Percentiles rank a stretch among this genome's conserved stretches.
Conservation (phyloP, 1,140 invertebrate genomes). For the Halotydeus destructor region DNA sequence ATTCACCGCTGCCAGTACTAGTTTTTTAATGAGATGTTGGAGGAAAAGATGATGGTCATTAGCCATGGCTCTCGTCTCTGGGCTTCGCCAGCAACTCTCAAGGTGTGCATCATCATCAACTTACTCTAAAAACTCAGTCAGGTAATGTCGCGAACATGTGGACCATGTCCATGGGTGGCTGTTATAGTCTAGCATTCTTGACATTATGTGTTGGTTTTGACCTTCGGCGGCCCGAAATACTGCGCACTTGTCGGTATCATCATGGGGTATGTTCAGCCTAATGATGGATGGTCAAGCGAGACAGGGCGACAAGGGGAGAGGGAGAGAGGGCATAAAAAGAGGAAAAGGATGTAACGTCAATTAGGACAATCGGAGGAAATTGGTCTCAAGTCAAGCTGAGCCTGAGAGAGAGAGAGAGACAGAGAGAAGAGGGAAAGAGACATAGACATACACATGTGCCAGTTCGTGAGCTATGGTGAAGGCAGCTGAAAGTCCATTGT, state of each 20-base stretch:
- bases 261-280: slow-evolving; percentile 72
- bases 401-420: no score
- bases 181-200: slow-evolving; percentile 52
- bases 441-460: slow-evolving; percentile 63
- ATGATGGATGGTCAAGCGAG: background rate
- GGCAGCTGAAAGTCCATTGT: slow-evolving; percentile 67
- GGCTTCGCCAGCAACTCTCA: slow-evolving; percentile 6
- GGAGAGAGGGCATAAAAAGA: slow-evolving; percentile 17
- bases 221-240: slow-evolving; percentile 26
- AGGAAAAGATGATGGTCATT: no score
- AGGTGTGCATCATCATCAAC: slow-evolving; percentile 26
- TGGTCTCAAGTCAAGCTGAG: background rate
- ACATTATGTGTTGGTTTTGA: slow-evolving; percentile 40
- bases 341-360: background rate
- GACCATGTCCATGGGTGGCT: slow-evolving; percentile 80
- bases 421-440: no score
- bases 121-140: slow-evolving; percentile 74
- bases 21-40: slow-evolving; percentile 7
- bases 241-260: slow-evolving; percentile 45
- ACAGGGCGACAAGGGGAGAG: background rate
- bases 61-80: no score
- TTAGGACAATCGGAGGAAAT: background rate
- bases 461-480: slow-evolving; percentile 84
- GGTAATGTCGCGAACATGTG: slow-evolving; percentile 53
- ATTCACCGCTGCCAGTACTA: slow-evolving; percentile 40